A percentile compares a stretch with the other conserved stretches of the same genome.
Conservation (phyloP, 37 sponge, comb jelly and placozoan species). For the Aplysina aerophoba region DNA sequence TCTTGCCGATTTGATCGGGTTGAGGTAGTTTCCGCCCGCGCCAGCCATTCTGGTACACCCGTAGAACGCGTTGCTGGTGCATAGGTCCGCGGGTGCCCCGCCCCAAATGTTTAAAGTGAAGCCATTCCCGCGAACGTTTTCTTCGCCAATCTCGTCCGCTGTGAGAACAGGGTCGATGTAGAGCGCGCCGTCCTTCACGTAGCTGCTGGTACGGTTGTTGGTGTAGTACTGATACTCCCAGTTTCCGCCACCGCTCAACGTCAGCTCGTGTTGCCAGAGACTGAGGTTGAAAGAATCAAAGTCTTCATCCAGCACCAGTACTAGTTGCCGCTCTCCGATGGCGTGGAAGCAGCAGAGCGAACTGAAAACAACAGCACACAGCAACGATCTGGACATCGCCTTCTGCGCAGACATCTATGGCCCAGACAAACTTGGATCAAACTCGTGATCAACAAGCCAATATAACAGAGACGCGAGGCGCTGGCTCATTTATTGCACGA, state of each 20-base stretch:
- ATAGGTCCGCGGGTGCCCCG: slow-evolving; percentile 59
- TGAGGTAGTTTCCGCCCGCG: slow-evolving; percentile 75
- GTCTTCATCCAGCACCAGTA: slow-evolving; percentile 63
- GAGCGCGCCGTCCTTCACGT: slow-evolving; percentile 69
- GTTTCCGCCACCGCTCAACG: slow-evolving; percentile 72
- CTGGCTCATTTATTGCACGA: too few species aligned
- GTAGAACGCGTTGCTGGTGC: slow-evolving; percentile 65
- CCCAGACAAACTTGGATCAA: too few species aligned
- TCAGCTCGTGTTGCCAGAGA: slow-evolving; percentile 75
- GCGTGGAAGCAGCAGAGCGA: too few species aligned
- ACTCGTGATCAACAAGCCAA: too few species aligned
- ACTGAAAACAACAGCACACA: too few species aligned
- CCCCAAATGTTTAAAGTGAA: slow-evolving; percentile 78
- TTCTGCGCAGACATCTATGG: too few species aligned
- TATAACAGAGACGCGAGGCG: too few species aligned
- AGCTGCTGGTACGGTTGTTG: slow-evolving; percentile 80
- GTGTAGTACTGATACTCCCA: slow-evolving; percentile 73
- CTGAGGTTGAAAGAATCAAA: slow-evolving; percentile 69
- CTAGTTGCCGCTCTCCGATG: too few species aligned
- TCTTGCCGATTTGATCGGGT: slow-evolving; percentile 75
- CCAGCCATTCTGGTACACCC: slow-evolving; percentile 67
- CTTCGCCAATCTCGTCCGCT: slow-evolving; percentile 71
- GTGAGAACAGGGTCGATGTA: slow-evolving; percentile 72
- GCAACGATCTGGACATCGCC: too few species aligned
- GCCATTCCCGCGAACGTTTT: slow-evolving; percentile 43